A percentile compares a stretch with the other conserved stretches of the same genome.
Conservation (phyloP, 2,113 vertebrate genomes). For the Circaetus cinerascens region DNA sequence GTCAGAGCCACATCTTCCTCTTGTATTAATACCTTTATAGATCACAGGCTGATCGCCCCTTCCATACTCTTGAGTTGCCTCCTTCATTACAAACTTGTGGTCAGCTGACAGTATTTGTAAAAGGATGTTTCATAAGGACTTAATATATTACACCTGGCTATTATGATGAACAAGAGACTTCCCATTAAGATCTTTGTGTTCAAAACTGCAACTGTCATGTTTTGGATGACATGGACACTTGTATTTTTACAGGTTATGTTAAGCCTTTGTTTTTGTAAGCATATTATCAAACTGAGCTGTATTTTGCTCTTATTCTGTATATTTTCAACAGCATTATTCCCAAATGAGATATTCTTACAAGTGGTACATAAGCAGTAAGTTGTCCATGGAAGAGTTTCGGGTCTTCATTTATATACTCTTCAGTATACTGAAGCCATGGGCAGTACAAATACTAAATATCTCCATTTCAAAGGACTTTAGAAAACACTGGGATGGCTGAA, state of each 20-base stretch:
- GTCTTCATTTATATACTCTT: background rate
- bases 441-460: background rate
- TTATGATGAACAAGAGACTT: background rate
- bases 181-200: background rate
- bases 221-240: background rate
- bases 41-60: background rate
- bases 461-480: background rate
- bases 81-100: background rate
- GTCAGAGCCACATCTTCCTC: background rate
- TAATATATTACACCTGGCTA: background rate
- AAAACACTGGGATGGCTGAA: background rate
- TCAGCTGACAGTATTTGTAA: background rate
- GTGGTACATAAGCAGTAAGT: background rate
- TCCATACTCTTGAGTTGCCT: background rate
- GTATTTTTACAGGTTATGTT: background rate
- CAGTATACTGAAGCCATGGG: background rate
- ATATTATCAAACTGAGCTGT: background rate
- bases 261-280: background rate
- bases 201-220: background rate
- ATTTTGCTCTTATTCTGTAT: background rate
- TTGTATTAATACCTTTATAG: background rate
- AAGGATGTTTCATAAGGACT: background rate
- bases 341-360: background rate
- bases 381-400: background rate
- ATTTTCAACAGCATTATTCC: background rate